phyloP scores from a whole-genome alignment of 2,797 vertebrate genomes.

The Halcyon chelicuti region DNA sequence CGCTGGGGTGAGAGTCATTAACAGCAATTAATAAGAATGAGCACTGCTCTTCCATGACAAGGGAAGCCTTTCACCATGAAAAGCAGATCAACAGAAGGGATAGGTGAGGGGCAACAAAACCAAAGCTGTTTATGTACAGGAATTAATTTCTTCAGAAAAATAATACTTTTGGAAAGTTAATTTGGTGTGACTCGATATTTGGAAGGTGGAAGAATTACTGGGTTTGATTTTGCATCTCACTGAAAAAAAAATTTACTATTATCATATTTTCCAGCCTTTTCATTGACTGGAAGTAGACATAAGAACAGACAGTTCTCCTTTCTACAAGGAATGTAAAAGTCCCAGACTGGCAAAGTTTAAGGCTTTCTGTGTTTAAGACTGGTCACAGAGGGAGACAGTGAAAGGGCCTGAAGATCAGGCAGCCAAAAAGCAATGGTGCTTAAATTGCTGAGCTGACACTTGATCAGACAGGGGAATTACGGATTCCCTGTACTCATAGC shows the following conservation, averaged over 20 bases:
- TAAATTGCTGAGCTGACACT: not conserved
- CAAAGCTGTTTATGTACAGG: not conserved
- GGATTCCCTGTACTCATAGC: not conserved
- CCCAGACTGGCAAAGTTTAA: rapidly evolving
- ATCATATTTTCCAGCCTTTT: not conserved
- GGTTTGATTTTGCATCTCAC: not conserved
- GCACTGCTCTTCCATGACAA: not conserved
- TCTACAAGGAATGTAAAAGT: not conserved
- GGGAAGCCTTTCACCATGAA: not conserved
- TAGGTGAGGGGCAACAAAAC: not conserved
- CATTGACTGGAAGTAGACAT: not conserved
- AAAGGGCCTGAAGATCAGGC: not conserved
- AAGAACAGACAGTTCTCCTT: not conserved
- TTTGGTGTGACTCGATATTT: not conserved
- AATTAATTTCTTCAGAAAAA: not conserved
- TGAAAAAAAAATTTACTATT: not conserved
- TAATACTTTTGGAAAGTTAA: not conserved
- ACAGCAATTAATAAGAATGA: not conserved
- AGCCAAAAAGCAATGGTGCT: not conserved
- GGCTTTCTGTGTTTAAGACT: not conserved
- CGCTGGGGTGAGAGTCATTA: not conserved
- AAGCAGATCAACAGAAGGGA: not conserved
- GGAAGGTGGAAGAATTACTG: not conserved
- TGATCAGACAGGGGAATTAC: rapidly evolving
- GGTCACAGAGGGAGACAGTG: not conserved